Evolutionary conservation across 1,140 invertebrate species (phyloP).

Genomic region (Brachionus rotundiformis): DNA sequence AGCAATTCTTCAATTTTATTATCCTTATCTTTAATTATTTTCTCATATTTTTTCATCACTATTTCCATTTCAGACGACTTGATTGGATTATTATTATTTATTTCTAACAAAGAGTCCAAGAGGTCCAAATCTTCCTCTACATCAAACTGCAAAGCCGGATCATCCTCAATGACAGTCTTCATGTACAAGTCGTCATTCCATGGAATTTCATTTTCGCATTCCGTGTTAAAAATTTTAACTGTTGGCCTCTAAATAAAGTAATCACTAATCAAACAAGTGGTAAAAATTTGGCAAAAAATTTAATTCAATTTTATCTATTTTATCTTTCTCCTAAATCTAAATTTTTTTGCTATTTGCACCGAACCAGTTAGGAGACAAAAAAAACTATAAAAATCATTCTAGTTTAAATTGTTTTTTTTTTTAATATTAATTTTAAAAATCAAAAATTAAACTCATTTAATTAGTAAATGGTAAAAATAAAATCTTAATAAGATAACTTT

Average conservation of each 20-base stretch:
- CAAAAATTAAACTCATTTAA: too few species aligned
- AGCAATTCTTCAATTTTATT: conserved; percentile 22
- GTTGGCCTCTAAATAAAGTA: conserved; percentile 39
- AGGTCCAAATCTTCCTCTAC: conserved; percentile 51
- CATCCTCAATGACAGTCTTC: conserved; percentile 31
- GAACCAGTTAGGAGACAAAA: too few species aligned
- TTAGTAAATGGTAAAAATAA: too few species aligned
- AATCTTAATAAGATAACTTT: too few species aligned
- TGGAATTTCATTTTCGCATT: not conserved
- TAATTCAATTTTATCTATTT: too few species aligned
- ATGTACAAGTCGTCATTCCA: conserved; percentile 26
- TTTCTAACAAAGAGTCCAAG: not conserved
- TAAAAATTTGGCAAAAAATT: too few species aligned
- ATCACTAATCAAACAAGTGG: too few species aligned
- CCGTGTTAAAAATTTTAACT: not conserved
- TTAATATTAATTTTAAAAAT: too few species aligned
- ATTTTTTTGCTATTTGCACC: too few species aligned
- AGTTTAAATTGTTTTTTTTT: too few species aligned
- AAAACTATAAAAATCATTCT: too few species aligned
- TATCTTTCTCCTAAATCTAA: too few species aligned
- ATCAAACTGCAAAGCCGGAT: conserved; percentile 51
- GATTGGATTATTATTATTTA: conserved; percentile 22
- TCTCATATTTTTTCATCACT: conserved; percentile 4
- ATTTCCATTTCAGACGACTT: not conserved
- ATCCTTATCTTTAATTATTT: conserved; percentile 27